Evolutionary conservation across 2,888 invertebrate species (phyloP), one percentile per base, ranked within the genome.

Genomic region (Conus canariensis): DNA sequence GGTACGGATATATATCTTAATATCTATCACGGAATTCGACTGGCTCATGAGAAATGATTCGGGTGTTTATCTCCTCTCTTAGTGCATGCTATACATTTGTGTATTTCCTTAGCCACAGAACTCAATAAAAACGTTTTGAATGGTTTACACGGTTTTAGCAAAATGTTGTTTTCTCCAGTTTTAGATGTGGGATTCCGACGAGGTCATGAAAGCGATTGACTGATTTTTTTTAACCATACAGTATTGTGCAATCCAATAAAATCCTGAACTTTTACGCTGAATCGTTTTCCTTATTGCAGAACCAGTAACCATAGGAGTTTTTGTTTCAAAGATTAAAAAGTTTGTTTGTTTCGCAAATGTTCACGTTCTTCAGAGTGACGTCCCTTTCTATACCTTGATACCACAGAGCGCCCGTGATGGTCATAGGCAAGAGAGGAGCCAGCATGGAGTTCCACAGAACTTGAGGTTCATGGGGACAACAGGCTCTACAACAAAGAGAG

Each of bases 371-470:
- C 64, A 64, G 16, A 64, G 64, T 16, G 16, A 64, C 16, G 64
- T 16, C 8, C 16, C 10, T 10, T 80, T 19, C 25, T 25, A 25
- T 80, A 95, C 96, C 96, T 94, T 95, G 96, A 89, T 96, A 95
- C 95, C 95, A 96, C 30, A 96, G 93, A n/a, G 93, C 94, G 14
- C 95, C 96, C 90, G 93, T 94, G 60, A 96, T 93, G 45, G 95
- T 94, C 92, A 95, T 92, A 25, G 94, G 93, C 9, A 95, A 92
- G 2, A 96, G 92, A 0, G 96, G 96, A 86, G 94, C 92, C 56
- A 96, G 93, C 96, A 96, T 95, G 14, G 95, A 94, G 92, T 96
- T 95, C 95, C 95, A 96, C n/a, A 96, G 90, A 14, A 90, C 90
- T 16, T 88, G 90, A 16, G 89, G 90, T 12, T 74, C 64, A 19